A percentile compares a stretch with the other conserved stretches of the same genome.
phyloP scores from a whole-genome alignment of 2,797 vertebrate genomes.

The Meda fulgida region DNA sequence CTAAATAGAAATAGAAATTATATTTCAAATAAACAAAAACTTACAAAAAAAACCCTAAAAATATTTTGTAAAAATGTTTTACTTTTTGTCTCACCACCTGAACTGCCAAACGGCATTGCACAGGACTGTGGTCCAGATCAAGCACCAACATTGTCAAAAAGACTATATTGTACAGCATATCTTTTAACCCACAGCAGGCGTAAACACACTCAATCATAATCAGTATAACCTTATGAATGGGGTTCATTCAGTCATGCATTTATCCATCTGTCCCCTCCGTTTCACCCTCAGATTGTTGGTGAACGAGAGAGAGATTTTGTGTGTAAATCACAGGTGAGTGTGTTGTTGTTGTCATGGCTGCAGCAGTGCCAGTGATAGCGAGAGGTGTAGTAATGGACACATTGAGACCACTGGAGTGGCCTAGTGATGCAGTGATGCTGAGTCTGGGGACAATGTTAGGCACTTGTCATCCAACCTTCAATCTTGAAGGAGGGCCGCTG shows the following conservation, averaged over 20 bases:
- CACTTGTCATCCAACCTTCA: constrained; percentile 7
- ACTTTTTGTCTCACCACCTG: background rate
- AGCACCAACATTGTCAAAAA: background rate
- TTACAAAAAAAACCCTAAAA: background rate
- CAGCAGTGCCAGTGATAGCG: background rate
- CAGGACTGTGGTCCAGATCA: background rate
- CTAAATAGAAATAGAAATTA: background rate
- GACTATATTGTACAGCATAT: background rate
- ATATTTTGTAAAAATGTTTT: background rate
- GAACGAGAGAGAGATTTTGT: background rate
- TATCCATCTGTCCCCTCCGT: background rate
- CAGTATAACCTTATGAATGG: background rate
- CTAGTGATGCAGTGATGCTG: background rate
- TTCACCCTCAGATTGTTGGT: background rate
- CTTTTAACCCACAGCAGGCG: background rate
- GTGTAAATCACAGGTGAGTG: background rate
- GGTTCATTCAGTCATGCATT: background rate
- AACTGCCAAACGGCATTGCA: background rate
- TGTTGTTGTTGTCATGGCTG: constrained; percentile 22
- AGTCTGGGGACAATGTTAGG: constrained; percentile 18
- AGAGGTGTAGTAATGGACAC: constrained; percentile 16
- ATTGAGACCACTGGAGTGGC: background rate
- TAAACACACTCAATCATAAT: background rate
- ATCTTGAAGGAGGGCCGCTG: background rate
- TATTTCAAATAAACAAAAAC: background rate